phyloP scores from a whole-genome alignment of 2,797 vertebrate species.

The Hirundo rustica region DNA sequence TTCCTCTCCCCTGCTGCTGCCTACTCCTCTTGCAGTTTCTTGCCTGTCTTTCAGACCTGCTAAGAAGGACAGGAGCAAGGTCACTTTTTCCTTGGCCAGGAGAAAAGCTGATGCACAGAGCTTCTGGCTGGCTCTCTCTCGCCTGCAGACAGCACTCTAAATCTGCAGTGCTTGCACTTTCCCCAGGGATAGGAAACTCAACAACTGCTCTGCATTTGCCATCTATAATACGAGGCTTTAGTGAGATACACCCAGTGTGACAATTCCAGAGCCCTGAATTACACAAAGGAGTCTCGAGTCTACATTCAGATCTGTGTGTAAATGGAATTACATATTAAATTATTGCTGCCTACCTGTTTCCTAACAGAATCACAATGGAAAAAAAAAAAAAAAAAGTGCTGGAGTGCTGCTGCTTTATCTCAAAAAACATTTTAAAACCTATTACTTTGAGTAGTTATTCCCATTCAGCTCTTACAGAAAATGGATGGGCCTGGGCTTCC shows the following conservation, averaged over 20 bases:
- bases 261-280: background rate
- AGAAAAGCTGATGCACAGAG: conserved; percentile 19
- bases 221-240: background rate
- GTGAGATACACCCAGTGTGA: background rate
- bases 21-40: background rate
- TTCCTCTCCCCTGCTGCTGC: background rate
- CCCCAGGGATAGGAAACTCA: background rate
- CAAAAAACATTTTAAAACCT: conserved; percentile 55
- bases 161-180: conserved; percentile 26
- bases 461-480: conserved; percentile 50
- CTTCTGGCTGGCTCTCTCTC: background rate
- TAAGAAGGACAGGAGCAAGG: conserved; percentile 18
- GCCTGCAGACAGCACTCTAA: background rate
- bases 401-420: conserved; percentile 38
- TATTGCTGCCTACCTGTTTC: conserved; percentile 9
- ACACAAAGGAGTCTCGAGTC: background rate
- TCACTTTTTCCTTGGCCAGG: background rate
- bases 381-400: background rate
- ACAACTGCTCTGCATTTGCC: conserved; percentile 41
- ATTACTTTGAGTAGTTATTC: conserved; percentile 63
- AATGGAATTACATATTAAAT: conserved; percentile 14
- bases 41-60: background rate
- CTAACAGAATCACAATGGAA: background rate
- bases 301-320: background rate
- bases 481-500: conserved; percentile 32